These are phyloP conservation scores for Mobula hypostoma DNA, from an alignment of 2,113 vertebrate species.

Conservation along the genomic window DNA sequence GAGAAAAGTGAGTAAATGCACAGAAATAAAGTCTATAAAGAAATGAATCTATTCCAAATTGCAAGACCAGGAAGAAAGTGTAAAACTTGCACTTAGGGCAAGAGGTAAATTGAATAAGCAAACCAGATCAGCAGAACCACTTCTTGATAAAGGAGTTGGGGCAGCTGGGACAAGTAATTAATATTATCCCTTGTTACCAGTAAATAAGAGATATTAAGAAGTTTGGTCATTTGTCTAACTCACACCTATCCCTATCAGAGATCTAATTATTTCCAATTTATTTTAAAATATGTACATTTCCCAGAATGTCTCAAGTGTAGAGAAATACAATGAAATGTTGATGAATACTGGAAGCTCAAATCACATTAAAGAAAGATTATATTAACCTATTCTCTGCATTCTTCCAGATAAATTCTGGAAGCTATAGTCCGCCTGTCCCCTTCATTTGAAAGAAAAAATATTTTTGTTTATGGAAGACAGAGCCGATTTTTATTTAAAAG, in stretches of 20 bases:
- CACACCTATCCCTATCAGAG: not conserved
- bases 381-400: not conserved
- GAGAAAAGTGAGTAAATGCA: not conserved
- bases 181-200: not conserved
- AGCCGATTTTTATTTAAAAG: not conserved
- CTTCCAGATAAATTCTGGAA: not conserved
- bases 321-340: not conserved
- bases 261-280: not conserved
- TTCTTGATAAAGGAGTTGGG: not conserved
- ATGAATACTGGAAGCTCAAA: not conserved
- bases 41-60: not conserved
- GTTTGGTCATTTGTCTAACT: not conserved
- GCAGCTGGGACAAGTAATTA: not conserved
- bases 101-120: not conserved
- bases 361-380: not conserved
- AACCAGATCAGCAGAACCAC: not conserved
- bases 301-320: not conserved
- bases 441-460: not conserved
- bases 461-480: not conserved
- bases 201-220: not conserved
- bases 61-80: not conserved
- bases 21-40: not conserved
- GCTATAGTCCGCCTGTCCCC: not conserved
- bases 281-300: not conserved
- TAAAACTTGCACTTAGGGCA: not conserved